A percentile compares a stretch with the other conserved stretches of the same genome.
These are phyloP conservation scores for Gymnoscopelus braueri DNA, from an alignment of 2,797 vertebrate genomes.

Conservation along the genomic window DNA sequence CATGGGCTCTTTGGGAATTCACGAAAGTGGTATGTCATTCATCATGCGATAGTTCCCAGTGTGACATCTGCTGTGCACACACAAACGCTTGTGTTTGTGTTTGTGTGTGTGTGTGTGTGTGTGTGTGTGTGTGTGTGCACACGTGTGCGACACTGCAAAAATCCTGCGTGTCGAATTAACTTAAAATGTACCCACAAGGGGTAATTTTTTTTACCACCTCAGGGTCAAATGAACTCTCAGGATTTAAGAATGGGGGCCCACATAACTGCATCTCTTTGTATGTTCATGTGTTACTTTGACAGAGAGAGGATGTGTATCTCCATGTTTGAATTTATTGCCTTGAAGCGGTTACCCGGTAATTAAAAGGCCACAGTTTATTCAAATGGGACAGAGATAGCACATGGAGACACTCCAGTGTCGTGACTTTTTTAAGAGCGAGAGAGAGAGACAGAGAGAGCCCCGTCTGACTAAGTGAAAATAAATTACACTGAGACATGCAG, in stretches of 20 bases:
- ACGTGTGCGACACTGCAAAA: not conserved
- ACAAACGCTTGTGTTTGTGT: not conserved
- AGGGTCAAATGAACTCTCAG: too few relatives aligned
- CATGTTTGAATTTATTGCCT: slow-evolving; percentile 41
- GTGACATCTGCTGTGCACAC: not conserved
- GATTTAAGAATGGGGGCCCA: not conserved
- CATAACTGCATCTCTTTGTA: slow-evolving; percentile 5
- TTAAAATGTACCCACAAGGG: too few relatives aligned
- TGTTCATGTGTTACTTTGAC: slow-evolving; percentile 4
- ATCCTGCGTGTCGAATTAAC: too few relatives aligned
- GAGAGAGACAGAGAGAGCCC: not conserved
- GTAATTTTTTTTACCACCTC: too few relatives aligned
- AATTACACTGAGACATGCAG: slow-evolving; percentile 51
- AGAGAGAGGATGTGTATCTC: slow-evolving; percentile 17
- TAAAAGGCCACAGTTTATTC: slow-evolving; percentile 60
- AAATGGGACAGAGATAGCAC: slow-evolving; percentile 30
- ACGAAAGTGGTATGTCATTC: not conserved
- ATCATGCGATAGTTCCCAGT: not conserved
- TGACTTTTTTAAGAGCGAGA: slow-evolving; percentile 44
- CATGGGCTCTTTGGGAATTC: not conserved
- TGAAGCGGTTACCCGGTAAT: slow-evolving; percentile 54
- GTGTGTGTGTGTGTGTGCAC: too few relatives aligned
- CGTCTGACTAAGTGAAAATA: slow-evolving; percentile 43
- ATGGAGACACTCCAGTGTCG: slow-evolving; percentile 43
- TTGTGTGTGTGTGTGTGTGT: slow-evolving; percentile 10